Conservation (phyloP, 2,888 invertebrate genomes). For the Merodon equestris region DNA sequence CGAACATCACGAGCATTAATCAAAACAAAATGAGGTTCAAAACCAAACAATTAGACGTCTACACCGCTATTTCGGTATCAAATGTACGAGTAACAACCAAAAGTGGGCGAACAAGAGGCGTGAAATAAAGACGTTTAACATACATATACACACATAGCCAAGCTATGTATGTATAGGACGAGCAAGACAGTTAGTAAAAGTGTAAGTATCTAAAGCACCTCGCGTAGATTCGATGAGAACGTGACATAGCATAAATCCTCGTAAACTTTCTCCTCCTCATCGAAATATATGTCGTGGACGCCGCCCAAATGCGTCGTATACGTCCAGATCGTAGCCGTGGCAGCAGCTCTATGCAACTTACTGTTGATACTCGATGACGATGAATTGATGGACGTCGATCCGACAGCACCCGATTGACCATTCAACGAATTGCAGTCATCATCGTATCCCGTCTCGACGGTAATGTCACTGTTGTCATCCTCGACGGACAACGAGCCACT, state of each 20-base stretch:
- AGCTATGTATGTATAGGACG: conserved; percentile 42
- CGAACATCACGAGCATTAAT: conserved; percentile 45
- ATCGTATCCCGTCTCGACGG: conserved; percentile 76
- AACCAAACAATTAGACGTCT: conserved; percentile 12
- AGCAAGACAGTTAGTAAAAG: conserved; percentile 50
- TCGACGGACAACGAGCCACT: conserved; percentile 77
- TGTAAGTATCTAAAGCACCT: conserved; percentile 80
- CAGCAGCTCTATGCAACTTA: conserved; percentile 74
- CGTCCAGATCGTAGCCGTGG: conserved; percentile 74
- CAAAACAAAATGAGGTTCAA: conserved; percentile 59
- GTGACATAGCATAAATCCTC: conserved; percentile 94
- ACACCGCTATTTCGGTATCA: not conserved
- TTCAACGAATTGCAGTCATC: conserved; percentile 76
- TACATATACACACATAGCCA: too few species aligned
- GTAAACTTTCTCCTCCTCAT: conserved; percentile 89
- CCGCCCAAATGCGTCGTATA: conserved; percentile 75
- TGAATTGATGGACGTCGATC: conserved; percentile 62
- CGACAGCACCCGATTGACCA: conserved; percentile 75
- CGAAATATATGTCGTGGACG: conserved; percentile 76
- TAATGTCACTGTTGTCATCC: conserved; percentile 78
- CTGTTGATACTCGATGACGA: conserved; percentile 57
- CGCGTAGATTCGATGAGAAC: conserved; percentile 84
- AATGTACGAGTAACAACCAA: not conserved
- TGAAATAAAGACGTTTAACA: too few species aligned
- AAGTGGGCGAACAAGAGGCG: conserved; percentile 47